A percentile compares a stretch with the other conserved stretches of the same genome.
phyloP scores from a whole-genome alignment of 1,140 invertebrate species.

The Diorhabda elongata region DNA sequence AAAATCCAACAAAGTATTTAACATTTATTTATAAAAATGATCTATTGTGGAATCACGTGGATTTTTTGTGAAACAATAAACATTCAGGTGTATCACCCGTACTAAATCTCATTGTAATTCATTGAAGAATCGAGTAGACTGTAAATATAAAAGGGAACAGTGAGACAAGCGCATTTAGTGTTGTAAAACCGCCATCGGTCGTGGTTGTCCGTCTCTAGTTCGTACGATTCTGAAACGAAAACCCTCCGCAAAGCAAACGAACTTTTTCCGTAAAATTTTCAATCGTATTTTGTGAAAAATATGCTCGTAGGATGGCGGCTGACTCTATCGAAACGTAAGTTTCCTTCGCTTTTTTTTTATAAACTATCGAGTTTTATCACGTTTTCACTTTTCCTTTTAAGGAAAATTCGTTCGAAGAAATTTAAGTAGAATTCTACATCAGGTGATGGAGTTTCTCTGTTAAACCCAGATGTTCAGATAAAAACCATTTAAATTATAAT shows the following conservation, averaged over 20 bases:
- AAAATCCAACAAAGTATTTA: too few species aligned
- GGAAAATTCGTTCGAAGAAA: not conserved
- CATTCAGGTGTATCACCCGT: not conserved
- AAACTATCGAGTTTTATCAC: not conserved
- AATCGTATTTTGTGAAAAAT: not conserved
- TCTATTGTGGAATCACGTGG: too few species aligned
- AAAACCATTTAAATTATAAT: too few species aligned
- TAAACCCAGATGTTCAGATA: too few species aligned
- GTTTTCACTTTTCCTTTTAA: constrained; percentile 7
- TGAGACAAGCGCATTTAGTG: not conserved
- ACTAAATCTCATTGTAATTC: not conserved
- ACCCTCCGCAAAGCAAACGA: too few species aligned
- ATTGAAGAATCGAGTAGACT: not conserved
- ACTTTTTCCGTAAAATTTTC: not conserved
- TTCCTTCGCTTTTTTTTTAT: not conserved
- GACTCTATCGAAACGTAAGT: constrained; percentile 13
- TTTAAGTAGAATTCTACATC: not conserved
- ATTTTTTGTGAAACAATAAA: not conserved
- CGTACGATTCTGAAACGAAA: too few species aligned
- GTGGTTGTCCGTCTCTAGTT: too few species aligned
- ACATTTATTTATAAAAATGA: too few species aligned
- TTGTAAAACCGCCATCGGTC: too few species aligned
- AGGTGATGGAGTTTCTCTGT: too few species aligned
- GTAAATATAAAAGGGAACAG: constrained; percentile 2
- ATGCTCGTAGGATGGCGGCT: constrained; percentile 14